Evolutionary conservation across 2,113 vertebrate species (phyloP).

Genomic region (Platichthys stellatus): DNA sequence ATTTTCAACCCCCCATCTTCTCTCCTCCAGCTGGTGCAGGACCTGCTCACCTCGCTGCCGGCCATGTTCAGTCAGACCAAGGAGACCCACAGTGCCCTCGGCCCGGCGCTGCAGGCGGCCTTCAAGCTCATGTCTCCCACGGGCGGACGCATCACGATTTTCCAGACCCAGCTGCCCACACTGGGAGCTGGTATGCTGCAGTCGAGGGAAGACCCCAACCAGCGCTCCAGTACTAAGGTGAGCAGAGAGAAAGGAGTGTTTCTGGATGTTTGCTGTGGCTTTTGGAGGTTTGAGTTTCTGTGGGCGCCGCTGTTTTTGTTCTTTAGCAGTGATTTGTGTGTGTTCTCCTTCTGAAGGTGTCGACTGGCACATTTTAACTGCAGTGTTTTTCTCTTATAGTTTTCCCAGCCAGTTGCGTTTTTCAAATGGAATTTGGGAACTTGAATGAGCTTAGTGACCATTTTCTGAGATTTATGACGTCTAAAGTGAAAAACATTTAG

Average conservation of each 20-base stretch:
- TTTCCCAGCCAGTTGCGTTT: conserved; percentile 1
- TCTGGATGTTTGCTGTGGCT: neutral
- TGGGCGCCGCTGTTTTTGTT: neutral
- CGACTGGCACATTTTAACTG: neutral
- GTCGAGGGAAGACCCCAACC: conserved; percentile 96
- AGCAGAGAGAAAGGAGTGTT: neutral
- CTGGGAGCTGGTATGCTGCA: conserved; percentile 90
- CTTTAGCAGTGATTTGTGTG: neutral
- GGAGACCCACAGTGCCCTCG: conserved; percentile 94
- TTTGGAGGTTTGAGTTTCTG: neutral
- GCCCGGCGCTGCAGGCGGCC: conserved; percentile 94
- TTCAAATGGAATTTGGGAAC: too few relatives aligned
- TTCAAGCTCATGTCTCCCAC: conserved; percentile 96
- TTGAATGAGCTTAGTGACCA: neutral
- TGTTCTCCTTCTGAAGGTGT: neutral
- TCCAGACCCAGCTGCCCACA: conserved; percentile 94
- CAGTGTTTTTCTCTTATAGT: neutral
- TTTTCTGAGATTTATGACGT: conserved; percentile 9
- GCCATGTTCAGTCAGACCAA: conserved; percentile 91
- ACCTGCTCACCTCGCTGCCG: conserved; percentile 89
- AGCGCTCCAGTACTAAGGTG: conserved; percentile 95
- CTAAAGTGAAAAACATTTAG: neutral
- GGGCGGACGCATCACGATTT: conserved; percentile 93
- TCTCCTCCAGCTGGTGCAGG: conserved; percentile 88
- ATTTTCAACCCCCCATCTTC: too few relatives aligned